These are phyloP conservation scores for Agrochola lychnidis DNA, from an alignment of 2,888 invertebrate genomes.

Conservation along the genomic window DNA sequence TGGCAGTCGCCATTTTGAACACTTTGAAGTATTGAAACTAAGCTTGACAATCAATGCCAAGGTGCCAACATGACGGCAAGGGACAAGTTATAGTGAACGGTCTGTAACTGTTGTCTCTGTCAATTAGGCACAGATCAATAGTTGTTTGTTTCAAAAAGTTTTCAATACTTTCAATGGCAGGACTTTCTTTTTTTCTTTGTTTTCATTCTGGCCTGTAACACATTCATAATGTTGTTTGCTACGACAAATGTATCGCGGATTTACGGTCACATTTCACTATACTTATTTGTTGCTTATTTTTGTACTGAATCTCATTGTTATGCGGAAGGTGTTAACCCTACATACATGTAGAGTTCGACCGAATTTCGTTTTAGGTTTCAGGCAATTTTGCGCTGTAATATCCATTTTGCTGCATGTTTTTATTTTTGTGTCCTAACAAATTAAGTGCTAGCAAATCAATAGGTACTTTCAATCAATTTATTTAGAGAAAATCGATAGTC, in stretches of 20 bases:
- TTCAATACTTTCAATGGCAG: conserved; percentile 53
- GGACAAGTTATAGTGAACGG: no score
- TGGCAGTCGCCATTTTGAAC: no score
- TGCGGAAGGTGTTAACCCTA: conserved; percentile 38
- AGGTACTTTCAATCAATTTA: neutral
- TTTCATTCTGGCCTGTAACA: conserved; percentile 44
- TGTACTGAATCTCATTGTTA: conserved; percentile 52
- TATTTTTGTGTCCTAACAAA: neutral
- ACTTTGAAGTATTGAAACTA: no score
- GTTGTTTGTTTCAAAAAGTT: conserved; percentile 48
- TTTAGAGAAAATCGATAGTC: neutral
- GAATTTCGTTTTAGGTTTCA: neutral
- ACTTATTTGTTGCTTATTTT: conserved; percentile 29
- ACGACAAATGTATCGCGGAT: conserved; percentile 23
- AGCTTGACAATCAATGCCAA: no score
- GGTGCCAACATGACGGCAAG: no score
- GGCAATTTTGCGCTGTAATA: neutral
- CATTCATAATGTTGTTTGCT: conserved; percentile 52
- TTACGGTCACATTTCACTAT: conserved; percentile 32
- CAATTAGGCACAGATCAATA: conserved; percentile 55
- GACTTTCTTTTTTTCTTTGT: conserved; percentile 73
- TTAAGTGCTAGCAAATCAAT: neutral
- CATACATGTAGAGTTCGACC: neutral
- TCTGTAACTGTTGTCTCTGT: conserved; percentile 25
- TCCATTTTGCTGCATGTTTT: neutral